phyloP scores from a whole-genome alignment of 1,140 invertebrate genomes.

The Drosophila insularis region DNA sequence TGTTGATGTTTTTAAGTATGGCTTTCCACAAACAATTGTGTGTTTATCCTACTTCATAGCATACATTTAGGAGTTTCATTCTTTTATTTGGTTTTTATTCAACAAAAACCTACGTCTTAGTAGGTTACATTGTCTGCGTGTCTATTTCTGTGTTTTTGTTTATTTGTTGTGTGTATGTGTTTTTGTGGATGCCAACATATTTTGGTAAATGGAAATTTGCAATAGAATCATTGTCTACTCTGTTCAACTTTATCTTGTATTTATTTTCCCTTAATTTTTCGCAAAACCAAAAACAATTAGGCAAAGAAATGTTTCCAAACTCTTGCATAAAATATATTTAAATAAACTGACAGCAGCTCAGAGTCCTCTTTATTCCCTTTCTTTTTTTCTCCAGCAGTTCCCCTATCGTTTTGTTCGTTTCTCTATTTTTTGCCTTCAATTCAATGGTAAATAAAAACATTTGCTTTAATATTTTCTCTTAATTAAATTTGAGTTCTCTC shows the following conservation, averaged over 20 bases:
- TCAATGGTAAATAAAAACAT: slow-evolving; percentile 48
- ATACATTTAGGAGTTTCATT: background rate
- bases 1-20: background rate
- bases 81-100: background rate
- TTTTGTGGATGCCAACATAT: background rate
- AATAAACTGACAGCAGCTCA: slow-evolving; percentile 15
- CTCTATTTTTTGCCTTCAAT: background rate
- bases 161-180: background rate
- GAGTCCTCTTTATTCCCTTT: background rate
- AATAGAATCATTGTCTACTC: slow-evolving; percentile 6
- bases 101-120: background rate
- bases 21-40: background rate
- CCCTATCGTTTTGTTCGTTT: background rate
- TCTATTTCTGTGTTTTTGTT: background rate
- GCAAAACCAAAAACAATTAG: slow-evolving; percentile 11
- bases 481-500: slow-evolving; percentile 72
- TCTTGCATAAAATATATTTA: slow-evolving; percentile 7
- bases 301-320: slow-evolving; percentile 8
- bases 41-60: background rate
- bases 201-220: background rate
- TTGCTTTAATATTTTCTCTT: slow-evolving; percentile 73
- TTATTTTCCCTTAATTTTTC: slow-evolving; percentile 7
- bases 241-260: background rate
- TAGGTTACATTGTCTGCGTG: background rate
- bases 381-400: background rate